Evolutionary conservation across 2,113 vertebrate genomes (phyloP).

Genomic region (Columbina picui): DNA sequence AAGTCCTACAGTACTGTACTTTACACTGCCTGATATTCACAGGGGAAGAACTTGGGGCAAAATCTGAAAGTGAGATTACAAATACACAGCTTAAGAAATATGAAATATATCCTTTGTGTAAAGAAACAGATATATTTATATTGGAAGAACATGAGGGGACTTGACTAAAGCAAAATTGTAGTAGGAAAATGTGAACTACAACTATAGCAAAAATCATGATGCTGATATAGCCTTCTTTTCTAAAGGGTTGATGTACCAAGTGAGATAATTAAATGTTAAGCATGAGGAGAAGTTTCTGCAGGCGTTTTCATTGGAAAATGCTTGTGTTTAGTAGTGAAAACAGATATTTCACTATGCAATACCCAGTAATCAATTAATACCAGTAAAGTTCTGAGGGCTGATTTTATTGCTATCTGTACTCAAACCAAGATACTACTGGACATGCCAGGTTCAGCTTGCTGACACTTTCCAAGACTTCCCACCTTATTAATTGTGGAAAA

Average conservation of each 20-base stretch:
- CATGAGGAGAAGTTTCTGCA: rapidly evolving
- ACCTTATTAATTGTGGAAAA: background rate
- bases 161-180: background rate
- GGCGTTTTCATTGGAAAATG: background rate
- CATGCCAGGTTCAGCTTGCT: background rate
- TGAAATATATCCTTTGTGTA: background rate
- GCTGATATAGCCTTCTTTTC: background rate
- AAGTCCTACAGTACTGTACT: background rate
- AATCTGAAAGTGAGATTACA: background rate
- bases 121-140: background rate
- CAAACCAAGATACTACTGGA: background rate
- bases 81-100: background rate
- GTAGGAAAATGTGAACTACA: background rate
- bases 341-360: rapidly evolving
- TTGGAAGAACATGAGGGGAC: background rate
- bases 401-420: background rate
- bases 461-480: background rate
- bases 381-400: background rate
- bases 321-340: background rate
- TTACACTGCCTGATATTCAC: background rate
- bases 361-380: background rate
- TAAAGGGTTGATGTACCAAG: rapidly evolving
- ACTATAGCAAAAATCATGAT: background rate
- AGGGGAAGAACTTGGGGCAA: background rate
- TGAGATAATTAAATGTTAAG: background rate